Percentiles rank a stretch among this genome's conserved stretches.
These are phyloP conservation scores for Plagiodera versicolora DNA, from an alignment of 2,888 invertebrate genomes.

Conservation along the genomic window DNA sequence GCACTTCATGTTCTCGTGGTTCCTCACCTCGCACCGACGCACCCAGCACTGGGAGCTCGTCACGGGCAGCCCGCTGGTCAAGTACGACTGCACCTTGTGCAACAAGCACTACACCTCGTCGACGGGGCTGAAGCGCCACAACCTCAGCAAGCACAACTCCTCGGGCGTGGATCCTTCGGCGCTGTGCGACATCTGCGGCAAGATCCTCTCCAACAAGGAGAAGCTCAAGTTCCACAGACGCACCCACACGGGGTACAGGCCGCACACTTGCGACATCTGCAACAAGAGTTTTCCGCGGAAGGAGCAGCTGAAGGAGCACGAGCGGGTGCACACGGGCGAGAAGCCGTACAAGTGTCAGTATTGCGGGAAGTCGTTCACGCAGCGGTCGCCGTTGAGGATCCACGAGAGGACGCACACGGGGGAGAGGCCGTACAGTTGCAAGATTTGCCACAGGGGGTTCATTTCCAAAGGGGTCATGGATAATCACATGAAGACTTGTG, in stretches of 20 bases:
- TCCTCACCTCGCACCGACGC: conserved; percentile 58
- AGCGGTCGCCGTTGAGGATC: conserved; percentile 63
- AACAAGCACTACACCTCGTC: conserved; percentile 50
- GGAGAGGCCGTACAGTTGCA: conserved; percentile 61
- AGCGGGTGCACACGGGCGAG: conserved; percentile 64
- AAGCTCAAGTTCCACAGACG: conserved; percentile 59
- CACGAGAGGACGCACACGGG: conserved; percentile 65
- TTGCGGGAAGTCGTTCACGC: conserved; percentile 64
- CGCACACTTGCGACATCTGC: conserved; percentile 47
- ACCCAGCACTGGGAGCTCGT: conserved; percentile 57
- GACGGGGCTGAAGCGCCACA: conserved; percentile 47
- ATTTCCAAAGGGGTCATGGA: conserved; percentile 48
- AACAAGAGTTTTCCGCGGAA: conserved; percentile 63
- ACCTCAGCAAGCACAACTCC: conserved; percentile 55
- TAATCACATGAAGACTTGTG: conserved; percentile 46
- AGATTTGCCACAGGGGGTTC: conserved; percentile 61
- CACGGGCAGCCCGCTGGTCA: conserved; percentile 52
- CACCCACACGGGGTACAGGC: conserved; percentile 60
- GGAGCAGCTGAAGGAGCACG: conserved; percentile 61
- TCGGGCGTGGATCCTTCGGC: conserved; percentile 46
- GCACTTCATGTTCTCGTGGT: conserved; percentile 59
- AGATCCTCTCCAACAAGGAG: conserved; percentile 56
- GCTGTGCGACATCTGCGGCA: conserved; percentile 63
- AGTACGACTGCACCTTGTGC: conserved; percentile 51
- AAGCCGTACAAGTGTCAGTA: conserved; percentile 64